Conservation (phyloP, 2,888 invertebrate species). For the Erebia ligea region DNA sequence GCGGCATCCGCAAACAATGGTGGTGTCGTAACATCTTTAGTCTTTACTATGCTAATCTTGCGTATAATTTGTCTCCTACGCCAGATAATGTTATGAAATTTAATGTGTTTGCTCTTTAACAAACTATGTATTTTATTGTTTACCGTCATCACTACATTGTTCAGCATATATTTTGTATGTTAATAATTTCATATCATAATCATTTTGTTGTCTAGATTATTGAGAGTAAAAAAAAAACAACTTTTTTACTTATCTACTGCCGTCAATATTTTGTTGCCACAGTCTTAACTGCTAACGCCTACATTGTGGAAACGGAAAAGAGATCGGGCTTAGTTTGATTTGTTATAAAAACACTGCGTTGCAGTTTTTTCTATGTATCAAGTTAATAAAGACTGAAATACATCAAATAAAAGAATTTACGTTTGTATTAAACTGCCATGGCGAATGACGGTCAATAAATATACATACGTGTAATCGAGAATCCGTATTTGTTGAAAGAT, state of each 20-base stretch:
- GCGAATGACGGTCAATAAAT: background rate
- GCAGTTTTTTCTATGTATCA: background rate
- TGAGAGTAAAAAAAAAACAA: too few species aligned
- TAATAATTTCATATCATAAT: too few species aligned
- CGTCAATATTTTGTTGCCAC: background rate
- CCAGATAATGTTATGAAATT: constrained; percentile 42
- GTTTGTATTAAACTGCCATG: background rate
- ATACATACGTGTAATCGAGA: background rate
- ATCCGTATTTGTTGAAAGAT: constrained; percentile 19
- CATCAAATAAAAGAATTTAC: background rate
- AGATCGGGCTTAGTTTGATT: too few species aligned
- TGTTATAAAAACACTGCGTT: too few species aligned
- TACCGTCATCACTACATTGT: background rate
- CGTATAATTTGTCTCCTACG: constrained; percentile 71
- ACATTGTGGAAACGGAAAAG: too few species aligned
- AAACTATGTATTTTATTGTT: background rate
- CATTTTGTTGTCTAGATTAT: too few species aligned
- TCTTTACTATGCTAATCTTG: constrained; percentile 62
- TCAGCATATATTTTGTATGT: too few species aligned
- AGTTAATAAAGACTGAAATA: background rate
- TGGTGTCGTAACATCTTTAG: constrained; percentile 58
- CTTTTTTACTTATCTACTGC: background rate
- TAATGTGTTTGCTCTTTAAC: constrained; percentile 12
- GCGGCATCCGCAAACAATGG: constrained; percentile 61
- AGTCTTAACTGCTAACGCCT: background rate